Conservation (phyloP, 2,888 invertebrate genomes). For the Latheticus oryzae region DNA sequence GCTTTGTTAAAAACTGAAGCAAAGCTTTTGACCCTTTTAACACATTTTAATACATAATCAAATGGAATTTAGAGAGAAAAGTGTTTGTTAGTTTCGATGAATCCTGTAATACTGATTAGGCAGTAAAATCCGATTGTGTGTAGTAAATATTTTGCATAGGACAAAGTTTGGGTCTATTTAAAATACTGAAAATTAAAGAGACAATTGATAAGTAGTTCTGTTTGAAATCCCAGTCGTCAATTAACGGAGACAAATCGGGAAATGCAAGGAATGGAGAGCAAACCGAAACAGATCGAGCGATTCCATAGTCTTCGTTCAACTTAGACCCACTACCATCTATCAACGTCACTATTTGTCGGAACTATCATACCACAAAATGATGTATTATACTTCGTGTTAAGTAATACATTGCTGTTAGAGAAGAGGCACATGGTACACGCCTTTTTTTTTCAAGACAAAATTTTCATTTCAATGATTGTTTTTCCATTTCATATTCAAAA, state of each 20-base stretch:
- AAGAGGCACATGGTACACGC: conserved; percentile 33
- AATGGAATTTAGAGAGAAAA: neutral
- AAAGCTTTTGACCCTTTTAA: conserved; percentile 19
- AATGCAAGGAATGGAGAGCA: conserved; percentile 17
- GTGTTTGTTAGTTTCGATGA: neutral
- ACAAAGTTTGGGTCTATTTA: no score
- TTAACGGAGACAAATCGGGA: conserved; percentile 36
- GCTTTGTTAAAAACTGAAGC: conserved; percentile 18
- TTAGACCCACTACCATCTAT: conserved; percentile 31
- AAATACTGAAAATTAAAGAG: no score
- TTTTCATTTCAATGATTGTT: neutral
- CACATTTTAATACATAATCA: conserved; percentile 19
- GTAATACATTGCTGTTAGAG: conserved; percentile 30
- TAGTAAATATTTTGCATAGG: no score
- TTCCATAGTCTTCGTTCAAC: conserved; percentile 18
- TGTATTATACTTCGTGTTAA: conserved; percentile 36
- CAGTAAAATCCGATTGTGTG: no score
- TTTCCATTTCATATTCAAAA: neutral
- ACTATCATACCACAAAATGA: conserved; percentile 41
- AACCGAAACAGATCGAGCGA: conserved; percentile 23
- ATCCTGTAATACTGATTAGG: conserved; percentile 6
- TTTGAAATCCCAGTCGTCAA: conserved; percentile 28
- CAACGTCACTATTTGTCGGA: conserved; percentile 41
- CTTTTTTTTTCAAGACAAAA: conserved; percentile 28
- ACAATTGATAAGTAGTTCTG: no score